phyloP scores from a whole-genome alignment of 1,140 invertebrate species.

The Dendrolimus punctatus region DNA sequence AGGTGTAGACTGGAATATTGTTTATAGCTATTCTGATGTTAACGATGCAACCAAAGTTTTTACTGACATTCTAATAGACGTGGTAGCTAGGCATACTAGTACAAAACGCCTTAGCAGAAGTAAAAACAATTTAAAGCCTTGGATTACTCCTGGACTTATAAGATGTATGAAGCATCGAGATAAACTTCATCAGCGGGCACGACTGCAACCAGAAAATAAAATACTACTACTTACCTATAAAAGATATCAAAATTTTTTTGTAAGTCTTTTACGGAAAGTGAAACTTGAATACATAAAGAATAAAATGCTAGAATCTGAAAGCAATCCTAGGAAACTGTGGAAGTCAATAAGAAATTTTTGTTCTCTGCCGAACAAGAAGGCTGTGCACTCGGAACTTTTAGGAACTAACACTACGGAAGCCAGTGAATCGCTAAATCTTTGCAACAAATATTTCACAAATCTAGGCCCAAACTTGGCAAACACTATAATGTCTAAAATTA shows the following conservation, averaged over 20 bases:
- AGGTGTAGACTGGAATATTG: not conserved
- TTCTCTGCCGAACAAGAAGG: not conserved
- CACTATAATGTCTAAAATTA: conserved; percentile 9
- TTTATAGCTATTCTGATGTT: not conserved
- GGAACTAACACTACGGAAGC: too few relatives aligned
- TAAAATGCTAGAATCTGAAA: conserved; percentile 7
- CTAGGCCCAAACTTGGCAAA: conserved; percentile 15
- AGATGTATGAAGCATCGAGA: conserved; percentile 15
- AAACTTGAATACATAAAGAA: conserved; percentile 13
- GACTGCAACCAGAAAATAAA: conserved; percentile 8
- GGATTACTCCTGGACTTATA: conserved; percentile 16
- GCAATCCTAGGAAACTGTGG: conserved; percentile 19
- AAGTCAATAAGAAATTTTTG: conserved; percentile 17
- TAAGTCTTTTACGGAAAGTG: conserved; percentile 15
- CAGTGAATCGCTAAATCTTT: conserved; percentile 2
- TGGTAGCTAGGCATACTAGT: not conserved
- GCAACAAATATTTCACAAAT: conserved; percentile 15
- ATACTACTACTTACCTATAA: conserved; percentile 8
- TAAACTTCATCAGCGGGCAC: conserved; percentile 6
- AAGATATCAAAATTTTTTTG: conserved; percentile 18
- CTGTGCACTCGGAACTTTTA: too few relatives aligned
- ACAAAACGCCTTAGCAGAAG: conserved; percentile 3
- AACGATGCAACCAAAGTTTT: not conserved
- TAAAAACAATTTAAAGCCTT: conserved; percentile 14
- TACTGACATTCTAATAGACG: not conserved